Base-by-base conservation (phyloP, 2,888 invertebrate species). In the Spodoptera picta region DNA sequence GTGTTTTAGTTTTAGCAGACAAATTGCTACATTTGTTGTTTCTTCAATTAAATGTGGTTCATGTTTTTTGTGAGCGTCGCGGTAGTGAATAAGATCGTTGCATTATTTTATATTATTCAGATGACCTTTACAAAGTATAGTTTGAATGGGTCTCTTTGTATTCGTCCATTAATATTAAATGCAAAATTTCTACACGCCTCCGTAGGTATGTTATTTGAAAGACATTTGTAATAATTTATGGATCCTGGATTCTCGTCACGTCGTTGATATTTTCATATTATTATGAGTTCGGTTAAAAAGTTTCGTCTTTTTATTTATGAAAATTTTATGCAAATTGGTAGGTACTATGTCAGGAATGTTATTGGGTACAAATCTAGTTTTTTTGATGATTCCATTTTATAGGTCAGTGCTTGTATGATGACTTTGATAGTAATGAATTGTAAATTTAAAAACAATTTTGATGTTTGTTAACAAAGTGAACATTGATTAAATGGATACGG, bases 1-100 rank as follows among this genome's bases (percentile, higher is more conserved):
- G 66, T 71, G 50, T 48, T 68, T 77, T 53, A 62, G 46, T 42
- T 45, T 52, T 66, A 58, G 73, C 58, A 65, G 64, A 66, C 61
- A 70, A 77, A 74, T 79, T 69, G 52, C 69, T 65, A 62, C 56
- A 70, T 70, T 73, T 69, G 64, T 77, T 79, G 64, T 71, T 47
- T 72, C 52, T 64, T 48, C 49, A 50, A 57, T 57, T 42, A 57
- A 65, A 75, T 74, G 12, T 75, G 47, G 66, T 60, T 53, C 52
- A 65, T 45, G 36, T 61, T 75, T 71, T 75, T 71, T 71, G 47
- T 49, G 3, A 24, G 42, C 53, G 19, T 50, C 60, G 43, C 23
- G 12, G 24, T 46, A 42, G 54, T 67, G 73, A 66, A 44, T 44
- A 52, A 72, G 46, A 44, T 24, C 42, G 52, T 54, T 51, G 46